These are phyloP conservation scores for Melipona bicolor DNA, from an alignment of 2,888 invertebrate genomes.

Conservation along the genomic window DNA sequence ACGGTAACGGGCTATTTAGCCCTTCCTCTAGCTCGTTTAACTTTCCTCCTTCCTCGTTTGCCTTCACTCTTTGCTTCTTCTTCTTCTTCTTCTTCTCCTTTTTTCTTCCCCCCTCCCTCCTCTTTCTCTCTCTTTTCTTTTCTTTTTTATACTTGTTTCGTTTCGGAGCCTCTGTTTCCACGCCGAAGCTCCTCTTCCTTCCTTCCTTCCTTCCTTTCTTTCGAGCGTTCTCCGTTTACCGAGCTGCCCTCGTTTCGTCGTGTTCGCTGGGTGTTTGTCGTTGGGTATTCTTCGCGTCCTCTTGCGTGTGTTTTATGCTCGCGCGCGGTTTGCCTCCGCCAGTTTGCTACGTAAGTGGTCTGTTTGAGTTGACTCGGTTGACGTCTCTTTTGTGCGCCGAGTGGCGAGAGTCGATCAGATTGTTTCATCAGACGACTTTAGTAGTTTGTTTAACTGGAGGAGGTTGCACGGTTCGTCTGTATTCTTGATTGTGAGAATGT, in stretches of 20 bases:
- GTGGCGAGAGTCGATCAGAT: background rate
- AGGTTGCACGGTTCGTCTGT: too few relatives aligned
- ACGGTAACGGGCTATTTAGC: constrained; percentile 72
- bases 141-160: background rate
- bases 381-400: background rate
- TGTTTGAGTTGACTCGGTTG: background rate
- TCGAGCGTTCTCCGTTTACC: background rate
- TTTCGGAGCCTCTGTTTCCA: background rate
- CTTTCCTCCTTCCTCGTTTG: constrained; percentile 43
- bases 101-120: background rate
- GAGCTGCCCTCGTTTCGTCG: background rate
- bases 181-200: background rate
- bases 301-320: background rate
- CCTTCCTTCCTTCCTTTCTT: background rate
- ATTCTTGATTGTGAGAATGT: too few relatives aligned
- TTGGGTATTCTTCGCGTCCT: background rate
- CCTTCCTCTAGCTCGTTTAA: constrained; percentile 64
- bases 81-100: background rate
- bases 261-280: background rate
- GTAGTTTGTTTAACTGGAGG: background rate
- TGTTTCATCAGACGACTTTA: background rate
- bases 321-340: background rate
- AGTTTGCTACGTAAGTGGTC: background rate
- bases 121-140: too few relatives aligned
- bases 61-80: background rate